Conservation (phyloP, 2,113 vertebrate species). For the Heptranchias perlo region DNA sequence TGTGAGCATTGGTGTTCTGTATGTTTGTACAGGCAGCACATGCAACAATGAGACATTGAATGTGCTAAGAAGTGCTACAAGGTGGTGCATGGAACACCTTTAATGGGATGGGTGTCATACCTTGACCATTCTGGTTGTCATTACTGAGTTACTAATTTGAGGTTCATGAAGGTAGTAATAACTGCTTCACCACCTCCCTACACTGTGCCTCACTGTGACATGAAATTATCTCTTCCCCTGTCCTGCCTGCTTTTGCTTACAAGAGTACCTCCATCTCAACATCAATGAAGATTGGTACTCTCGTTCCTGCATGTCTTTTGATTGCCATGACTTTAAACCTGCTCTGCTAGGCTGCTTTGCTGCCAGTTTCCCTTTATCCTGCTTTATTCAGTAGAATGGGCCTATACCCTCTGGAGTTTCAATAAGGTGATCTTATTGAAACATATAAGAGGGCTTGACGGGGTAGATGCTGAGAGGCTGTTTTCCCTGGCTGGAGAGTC, state of each 20-base stretch:
- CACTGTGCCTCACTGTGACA: too few relatives aligned
- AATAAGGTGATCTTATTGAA: too few relatives aligned
- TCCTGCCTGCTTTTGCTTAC: too few relatives aligned
- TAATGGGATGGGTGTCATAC: neutral
- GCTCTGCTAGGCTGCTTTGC: neutral
- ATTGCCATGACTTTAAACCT: neutral
- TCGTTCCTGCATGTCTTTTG: too few relatives aligned
- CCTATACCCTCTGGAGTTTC: too few relatives aligned
- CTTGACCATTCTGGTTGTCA: neutral
- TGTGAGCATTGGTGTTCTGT: neutral
- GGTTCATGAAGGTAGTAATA: neutral
- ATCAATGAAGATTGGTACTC: too few relatives aligned
- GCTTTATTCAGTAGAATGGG: too few relatives aligned
- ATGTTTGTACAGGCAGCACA: neutral
- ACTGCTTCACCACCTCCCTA: too few relatives aligned
- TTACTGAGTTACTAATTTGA: neutral
- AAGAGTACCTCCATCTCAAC: too few relatives aligned
- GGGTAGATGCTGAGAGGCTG: neutral
- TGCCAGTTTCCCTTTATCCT: neutral
- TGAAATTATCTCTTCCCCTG: too few relatives aligned
- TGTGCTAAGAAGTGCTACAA: neutral
- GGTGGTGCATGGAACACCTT: neutral
- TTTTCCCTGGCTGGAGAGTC: too few relatives aligned
- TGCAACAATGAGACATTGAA: neutral
- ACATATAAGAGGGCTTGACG: too few relatives aligned